Evolutionary conservation across 2,797 vertebrate genomes (phyloP).

Genomic region (Chrysocyon brachyurus): DNA sequence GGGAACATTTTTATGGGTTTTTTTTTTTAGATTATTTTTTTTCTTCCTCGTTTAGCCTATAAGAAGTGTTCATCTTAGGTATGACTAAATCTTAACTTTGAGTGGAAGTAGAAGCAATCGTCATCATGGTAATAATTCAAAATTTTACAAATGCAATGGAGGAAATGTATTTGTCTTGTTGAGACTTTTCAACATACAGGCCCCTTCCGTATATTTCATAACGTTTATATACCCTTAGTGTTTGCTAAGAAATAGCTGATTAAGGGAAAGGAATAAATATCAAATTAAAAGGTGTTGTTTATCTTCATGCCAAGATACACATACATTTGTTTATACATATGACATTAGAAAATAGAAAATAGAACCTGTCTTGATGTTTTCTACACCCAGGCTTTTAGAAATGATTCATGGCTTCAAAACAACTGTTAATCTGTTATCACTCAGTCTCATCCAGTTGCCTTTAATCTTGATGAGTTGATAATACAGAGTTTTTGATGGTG

Average conservation of each 20-base stretch:
- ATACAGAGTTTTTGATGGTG: not conserved
- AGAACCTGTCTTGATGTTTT: not conserved
- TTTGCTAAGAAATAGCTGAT: not conserved
- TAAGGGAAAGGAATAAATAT: not conserved
- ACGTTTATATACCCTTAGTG: not conserved
- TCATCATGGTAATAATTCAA: constrained; percentile 30
- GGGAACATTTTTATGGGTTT: not conserved
- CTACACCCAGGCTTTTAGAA: not conserved
- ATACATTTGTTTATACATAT: not conserved
- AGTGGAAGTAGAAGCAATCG: not conserved
- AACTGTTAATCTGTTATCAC: not conserved
- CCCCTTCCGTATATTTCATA: not conserved
- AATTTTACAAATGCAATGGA: not conserved
- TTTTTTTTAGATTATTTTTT: not conserved
- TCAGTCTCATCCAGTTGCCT: not conserved
- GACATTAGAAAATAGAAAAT: not conserved
- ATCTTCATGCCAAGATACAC: not conserved
- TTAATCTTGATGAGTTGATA: not conserved
- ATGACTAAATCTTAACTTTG: not conserved
- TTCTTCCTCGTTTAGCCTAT: not conserved
- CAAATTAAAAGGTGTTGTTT: not conserved
- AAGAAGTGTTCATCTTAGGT: not conserved
- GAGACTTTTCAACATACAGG: not conserved
- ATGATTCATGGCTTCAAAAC: not conserved
- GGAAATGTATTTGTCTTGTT: not conserved